These are phyloP conservation scores for Stenotaenia linearis DNA, from an alignment of 2,888 invertebrate species.

Conservation along the genomic window DNA sequence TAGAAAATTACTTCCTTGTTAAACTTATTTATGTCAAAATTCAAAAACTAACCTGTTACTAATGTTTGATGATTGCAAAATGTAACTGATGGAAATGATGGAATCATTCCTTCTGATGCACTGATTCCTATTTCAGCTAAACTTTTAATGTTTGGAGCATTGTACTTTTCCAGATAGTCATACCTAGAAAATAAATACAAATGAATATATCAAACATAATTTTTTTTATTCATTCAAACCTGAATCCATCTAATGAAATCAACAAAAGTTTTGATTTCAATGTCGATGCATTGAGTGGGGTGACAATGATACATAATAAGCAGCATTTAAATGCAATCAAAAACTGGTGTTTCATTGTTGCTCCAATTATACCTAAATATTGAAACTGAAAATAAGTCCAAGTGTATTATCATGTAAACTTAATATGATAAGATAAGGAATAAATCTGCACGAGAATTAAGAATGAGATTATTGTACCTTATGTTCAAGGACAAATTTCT, in stretches of 20 bases:
- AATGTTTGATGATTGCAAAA: constrained; percentile 34
- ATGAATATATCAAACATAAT: not conserved
- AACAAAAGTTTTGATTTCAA: not conserved
- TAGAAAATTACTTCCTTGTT: too few relatives aligned
- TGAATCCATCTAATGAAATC: not conserved
- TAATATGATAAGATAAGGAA: too few relatives aligned
- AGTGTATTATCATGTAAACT: too few relatives aligned
- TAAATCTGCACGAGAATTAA: too few relatives aligned
- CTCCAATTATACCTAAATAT: too few relatives aligned
- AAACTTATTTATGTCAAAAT: too few relatives aligned
- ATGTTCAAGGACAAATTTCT: too few relatives aligned
- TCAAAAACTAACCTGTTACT: constrained; percentile 37
- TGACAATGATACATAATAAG: not conserved
- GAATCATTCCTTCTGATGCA: constrained; percentile 29
- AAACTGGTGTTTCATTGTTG: too few relatives aligned
- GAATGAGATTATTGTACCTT: too few relatives aligned
- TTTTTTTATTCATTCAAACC: not conserved
- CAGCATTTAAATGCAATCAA: too few relatives aligned
- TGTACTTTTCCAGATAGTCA: not conserved
- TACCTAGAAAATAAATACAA: not conserved
- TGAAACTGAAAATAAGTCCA: too few relatives aligned
- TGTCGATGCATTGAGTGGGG: not conserved
- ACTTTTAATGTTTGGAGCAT: not conserved
- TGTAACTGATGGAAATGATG: constrained; percentile 32
- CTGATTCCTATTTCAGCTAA: constrained; percentile 28